Evolutionary conservation across 2,797 vertebrate genomes (phyloP), one percentile per base, ranked within the genome.

Genomic region (Silurus lanzhouensis): DNA sequence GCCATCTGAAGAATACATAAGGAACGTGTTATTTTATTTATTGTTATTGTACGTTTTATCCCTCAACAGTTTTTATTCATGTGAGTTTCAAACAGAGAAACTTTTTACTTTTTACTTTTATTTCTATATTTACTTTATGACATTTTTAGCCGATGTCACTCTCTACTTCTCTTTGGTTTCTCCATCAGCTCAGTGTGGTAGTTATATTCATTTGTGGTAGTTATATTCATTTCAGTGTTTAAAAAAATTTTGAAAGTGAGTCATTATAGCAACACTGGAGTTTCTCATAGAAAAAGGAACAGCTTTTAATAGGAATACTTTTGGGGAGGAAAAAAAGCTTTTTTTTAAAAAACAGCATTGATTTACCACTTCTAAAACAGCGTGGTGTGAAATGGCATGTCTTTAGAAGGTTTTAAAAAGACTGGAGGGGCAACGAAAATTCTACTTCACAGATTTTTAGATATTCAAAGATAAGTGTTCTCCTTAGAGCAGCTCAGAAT

Each of bases 201-300:
- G 46, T 15, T 71, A 38, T 25, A 27, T 27, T 27, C 1, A 27
- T 27, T 27, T 19, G 7, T 27, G 15, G 25, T 74, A 74, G 46
- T 15, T 71, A 38, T 19, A 22, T 25, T 77, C 19, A 44, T 22
- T 61, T 61, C 61, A 78, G 61, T 2, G 27, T 12, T 25, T 12
- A 31, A 77, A 60, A 58, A 58, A 14, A 78, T 44, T 12, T 78
- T 78, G 19, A 58, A 58, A 58, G 17, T 58, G 55, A 58, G 25
- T 58, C 9, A 58, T 77, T 58, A 58, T 25, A 3, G 14, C n/a
- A 27, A n/a, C 72, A 9, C 72, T 57, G 17, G 52, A 55, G n/a
- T 27, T 76, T 55, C 14, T 55, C 6, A 25, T 7, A 17, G 14
- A 76, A 38, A 44, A 78, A 81, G 87, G 84, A 75, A 82, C 86